phyloP scores from a whole-genome alignment of 1,140 invertebrate genomes.

The Magallana angulata region DNA sequence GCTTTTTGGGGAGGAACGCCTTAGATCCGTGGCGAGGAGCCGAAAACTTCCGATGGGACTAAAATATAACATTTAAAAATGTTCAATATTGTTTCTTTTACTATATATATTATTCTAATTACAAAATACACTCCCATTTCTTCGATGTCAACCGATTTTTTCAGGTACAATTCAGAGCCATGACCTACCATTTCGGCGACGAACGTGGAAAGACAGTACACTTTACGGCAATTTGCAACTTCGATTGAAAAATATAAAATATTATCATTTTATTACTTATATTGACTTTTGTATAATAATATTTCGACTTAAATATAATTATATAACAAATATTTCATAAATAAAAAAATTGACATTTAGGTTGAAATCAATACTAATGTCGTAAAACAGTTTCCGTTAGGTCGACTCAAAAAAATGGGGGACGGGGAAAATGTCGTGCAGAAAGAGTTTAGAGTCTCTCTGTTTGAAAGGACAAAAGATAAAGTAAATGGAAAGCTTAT shows the following conservation, averaged over 20 bases:
- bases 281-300: not conserved
- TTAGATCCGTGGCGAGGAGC: constrained; percentile 99
- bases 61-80: constrained; percentile 77
- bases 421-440: not conserved
- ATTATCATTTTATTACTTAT: no score
- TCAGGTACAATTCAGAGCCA: no score
- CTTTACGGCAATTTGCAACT: not conserved
- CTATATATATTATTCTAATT: not conserved
- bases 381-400: constrained; percentile 34
- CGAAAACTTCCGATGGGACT: constrained; percentile 99
- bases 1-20: constrained; percentile 99
- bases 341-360: not conserved
- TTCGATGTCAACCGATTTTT: not conserved
- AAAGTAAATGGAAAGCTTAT: constrained; percentile 4
- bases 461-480: not conserved
- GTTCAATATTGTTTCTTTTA: not conserved
- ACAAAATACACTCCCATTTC: not conserved
- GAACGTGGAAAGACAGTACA: constrained; percentile 49
- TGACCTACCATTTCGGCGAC: constrained; percentile 60
- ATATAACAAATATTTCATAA: not conserved
- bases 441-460: not conserved
- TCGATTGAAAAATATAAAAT: not conserved
- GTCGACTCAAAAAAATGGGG: constrained; percentile 23
- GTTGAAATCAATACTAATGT: not conserved
- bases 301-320: not conserved